These are phyloP conservation scores for Equus przewalskii DNA, from an alignment of 2,113 vertebrate genomes.

Conservation along the genomic window DNA sequence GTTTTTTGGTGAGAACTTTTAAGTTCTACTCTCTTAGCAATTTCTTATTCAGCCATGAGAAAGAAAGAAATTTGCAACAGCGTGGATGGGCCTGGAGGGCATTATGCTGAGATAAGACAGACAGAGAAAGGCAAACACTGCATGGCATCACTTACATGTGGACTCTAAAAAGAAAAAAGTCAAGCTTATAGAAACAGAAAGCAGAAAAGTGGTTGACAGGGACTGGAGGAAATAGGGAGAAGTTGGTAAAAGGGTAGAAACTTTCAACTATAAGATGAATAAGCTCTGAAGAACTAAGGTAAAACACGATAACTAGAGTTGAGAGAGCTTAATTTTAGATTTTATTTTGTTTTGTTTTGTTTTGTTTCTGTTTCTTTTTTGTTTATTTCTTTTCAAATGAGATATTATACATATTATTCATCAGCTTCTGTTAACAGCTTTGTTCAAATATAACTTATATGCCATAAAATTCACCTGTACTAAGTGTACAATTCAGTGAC, in stretches of 20 bases:
- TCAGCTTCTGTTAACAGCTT: conserved; percentile 25
- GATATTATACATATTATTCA: neutral
- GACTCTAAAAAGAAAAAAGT: neutral
- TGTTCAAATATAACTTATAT: conserved; percentile 24
- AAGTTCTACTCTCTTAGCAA: neutral
- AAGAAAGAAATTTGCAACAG: neutral
- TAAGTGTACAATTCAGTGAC: neutral
- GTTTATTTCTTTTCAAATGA: conserved; percentile 7
- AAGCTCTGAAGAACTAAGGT: neutral
- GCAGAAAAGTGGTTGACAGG: neutral
- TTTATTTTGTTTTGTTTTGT: neutral
- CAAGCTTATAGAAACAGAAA: neutral
- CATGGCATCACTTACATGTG: neutral
- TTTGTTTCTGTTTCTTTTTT: neutral
- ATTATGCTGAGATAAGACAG: neutral
- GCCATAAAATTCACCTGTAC: neutral
- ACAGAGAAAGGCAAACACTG: neutral
- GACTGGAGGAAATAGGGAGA: neutral
- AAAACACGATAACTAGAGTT: neutral
- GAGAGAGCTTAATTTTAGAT: neutral
- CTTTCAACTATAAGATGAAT: neutral
- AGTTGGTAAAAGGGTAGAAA: neutral
- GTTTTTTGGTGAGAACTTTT: neutral
- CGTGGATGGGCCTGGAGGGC: neutral
- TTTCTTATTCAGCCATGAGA: neutral